These are phyloP conservation scores for Drosophila guanche DNA, from an alignment of 1,140 invertebrate species.

Conservation along the genomic window DNA sequence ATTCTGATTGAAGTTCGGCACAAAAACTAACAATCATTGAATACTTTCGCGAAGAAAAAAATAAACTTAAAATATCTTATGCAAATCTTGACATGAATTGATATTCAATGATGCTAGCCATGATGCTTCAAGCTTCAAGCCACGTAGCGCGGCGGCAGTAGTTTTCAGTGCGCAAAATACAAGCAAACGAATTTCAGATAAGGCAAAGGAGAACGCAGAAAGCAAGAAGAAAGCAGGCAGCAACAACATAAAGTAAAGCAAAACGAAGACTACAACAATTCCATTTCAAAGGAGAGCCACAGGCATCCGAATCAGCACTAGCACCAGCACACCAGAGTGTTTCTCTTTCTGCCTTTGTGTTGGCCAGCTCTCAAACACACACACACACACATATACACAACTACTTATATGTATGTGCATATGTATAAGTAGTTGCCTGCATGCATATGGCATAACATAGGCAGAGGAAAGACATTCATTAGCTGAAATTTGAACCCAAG, in stretches of 20 bases:
- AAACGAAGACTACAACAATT: conserved; percentile 38
- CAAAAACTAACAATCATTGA: no score
- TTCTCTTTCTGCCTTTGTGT: conserved; percentile 13
- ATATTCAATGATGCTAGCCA: neutral
- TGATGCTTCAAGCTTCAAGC: conserved; percentile 73
- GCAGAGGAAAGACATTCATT: conserved; percentile 27
- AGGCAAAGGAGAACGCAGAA: conserved; percentile 6
- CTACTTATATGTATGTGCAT: conserved; percentile 3
- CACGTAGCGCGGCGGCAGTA: conserved; percentile 42
- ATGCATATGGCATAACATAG: conserved; percentile 44
- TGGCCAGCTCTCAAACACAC: conserved; percentile 19
- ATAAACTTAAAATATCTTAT: no score
- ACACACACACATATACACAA: conserved; percentile 18
- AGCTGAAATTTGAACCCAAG: conserved; percentile 31
- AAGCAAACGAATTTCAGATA: conserved; percentile 24
- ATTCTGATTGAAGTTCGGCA: no score
- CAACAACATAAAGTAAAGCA: conserved; percentile 23
- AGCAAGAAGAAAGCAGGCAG: conserved; percentile 22
- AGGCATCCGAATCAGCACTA: no score
- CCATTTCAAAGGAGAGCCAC: conserved; percentile 21
- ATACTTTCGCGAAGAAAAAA: no score
- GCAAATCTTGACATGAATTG: no score
- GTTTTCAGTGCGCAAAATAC: conserved; percentile 41
- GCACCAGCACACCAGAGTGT: conserved; percentile 1
- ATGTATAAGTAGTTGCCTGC: neutral